Evolutionary conservation across 53 echinoderm and acorn worm genomes (phyloP).

Genomic region (Crossaster papposus): DNA sequence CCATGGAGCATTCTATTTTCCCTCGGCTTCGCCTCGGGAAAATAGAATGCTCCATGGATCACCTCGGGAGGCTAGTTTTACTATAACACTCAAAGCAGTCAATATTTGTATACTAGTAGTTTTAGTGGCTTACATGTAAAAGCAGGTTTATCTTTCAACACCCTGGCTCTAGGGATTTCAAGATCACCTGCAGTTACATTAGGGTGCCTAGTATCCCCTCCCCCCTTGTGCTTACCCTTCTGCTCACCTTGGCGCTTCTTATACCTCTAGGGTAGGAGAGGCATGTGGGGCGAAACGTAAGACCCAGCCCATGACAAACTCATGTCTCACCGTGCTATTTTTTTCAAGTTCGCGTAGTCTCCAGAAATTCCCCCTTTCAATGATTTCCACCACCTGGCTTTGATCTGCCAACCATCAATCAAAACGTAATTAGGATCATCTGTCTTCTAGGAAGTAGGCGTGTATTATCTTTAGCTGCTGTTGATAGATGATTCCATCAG

Average conservation of each 20-base stretch:
- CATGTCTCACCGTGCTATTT: background rate
- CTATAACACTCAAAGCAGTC: no score
- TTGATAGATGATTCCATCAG: background rate
- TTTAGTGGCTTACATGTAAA: no score
- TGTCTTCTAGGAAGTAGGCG: background rate
- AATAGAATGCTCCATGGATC: no score
- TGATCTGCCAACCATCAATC: background rate
- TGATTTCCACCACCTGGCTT: background rate
- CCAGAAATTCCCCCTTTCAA: background rate
- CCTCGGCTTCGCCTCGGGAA: no score
- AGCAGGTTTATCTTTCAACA: no score
- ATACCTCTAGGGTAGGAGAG: background rate
- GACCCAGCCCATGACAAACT: background rate
- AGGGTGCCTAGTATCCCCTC: background rate
- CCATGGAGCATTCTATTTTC: no score
- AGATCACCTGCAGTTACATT: background rate
- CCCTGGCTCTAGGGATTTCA: no score
- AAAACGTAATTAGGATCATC: background rate
- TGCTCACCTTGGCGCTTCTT: background rate
- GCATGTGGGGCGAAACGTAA: background rate
- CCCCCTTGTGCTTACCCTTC: background rate
- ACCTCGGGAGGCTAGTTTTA: no score
- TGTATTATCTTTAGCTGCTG: background rate
- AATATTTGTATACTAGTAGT: no score
- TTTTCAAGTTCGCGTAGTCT: background rate